A percentile compares a stretch with the other conserved stretches of the same genome.
Evolutionary conservation across 2,888 invertebrate genomes (phyloP).

Genomic region (Meliscaeva auricollis): DNA sequence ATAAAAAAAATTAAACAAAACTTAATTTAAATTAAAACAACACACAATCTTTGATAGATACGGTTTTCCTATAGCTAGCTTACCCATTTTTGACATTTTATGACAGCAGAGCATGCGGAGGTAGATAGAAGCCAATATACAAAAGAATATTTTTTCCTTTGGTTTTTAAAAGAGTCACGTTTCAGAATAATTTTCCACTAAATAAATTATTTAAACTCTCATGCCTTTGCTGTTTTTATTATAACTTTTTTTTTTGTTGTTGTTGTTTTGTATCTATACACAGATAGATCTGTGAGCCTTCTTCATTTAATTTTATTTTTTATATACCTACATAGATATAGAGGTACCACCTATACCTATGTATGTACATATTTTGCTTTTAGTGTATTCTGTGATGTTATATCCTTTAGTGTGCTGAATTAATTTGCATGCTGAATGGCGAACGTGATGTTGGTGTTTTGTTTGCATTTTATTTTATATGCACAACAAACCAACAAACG

Average conservation of each 20-base stretch:
- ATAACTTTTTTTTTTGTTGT: background rate
- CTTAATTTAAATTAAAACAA: constrained; percentile 16
- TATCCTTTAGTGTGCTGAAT: constrained; percentile 43
- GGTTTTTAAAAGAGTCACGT: constrained; percentile 49
- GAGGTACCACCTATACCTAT: too few species aligned
- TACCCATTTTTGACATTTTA: constrained; percentile 27
- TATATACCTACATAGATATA: too few species aligned
- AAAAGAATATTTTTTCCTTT: constrained; percentile 27
- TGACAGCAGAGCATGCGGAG: background rate
- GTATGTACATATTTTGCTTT: background rate
- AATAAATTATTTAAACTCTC: constrained; percentile 66
- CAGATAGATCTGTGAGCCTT: constrained; percentile 15
- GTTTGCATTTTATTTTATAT: background rate
- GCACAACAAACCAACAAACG: background rate
- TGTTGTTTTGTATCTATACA: background rate
- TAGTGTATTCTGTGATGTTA: constrained; percentile 26
- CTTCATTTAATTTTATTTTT: background rate
- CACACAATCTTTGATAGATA: constrained; percentile 15
- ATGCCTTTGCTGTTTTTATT: constrained; percentile 16
- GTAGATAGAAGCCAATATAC: constrained; percentile 17
- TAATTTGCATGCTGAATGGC: constrained; percentile 45
- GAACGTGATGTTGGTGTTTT: constrained; percentile 40
- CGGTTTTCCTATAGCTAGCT: constrained; percentile 14
- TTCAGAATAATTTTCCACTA: constrained; percentile 69
- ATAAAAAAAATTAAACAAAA: background rate